A percentile compares a stretch with the other conserved stretches of the same genome.
phyloP scores from a whole-genome alignment of 2,113 vertebrate species.

The Spermophilus dauricus region DNA sequence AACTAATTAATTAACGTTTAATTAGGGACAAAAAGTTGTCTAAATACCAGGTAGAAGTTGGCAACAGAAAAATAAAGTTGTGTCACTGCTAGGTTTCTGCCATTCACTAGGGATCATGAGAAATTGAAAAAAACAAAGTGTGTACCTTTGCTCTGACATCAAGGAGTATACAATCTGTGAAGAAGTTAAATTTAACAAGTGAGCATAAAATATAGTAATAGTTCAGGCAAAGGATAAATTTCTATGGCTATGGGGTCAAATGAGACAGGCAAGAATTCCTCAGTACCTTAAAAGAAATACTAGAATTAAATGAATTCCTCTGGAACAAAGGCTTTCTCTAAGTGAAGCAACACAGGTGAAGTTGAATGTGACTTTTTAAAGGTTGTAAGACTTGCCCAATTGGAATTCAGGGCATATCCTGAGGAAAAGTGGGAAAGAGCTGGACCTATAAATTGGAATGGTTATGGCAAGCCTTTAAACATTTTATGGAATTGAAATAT shows the following conservation, averaged over 20 bases:
- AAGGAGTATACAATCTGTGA: background rate
- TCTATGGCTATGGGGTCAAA: background rate
- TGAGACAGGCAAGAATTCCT: background rate
- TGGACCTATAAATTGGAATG: background rate
- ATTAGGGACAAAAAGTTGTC: background rate
- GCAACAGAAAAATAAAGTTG: background rate
- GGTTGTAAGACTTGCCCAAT: background rate
- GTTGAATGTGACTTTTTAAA: slow-evolving; percentile 1
- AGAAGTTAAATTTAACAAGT: slow-evolving; percentile 25
- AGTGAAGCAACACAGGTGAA: background rate
- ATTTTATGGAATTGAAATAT: slow-evolving; percentile 39
- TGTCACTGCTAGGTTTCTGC: background rate
- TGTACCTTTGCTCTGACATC: background rate
- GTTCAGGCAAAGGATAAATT: background rate
- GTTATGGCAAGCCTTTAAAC: background rate
- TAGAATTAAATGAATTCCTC: background rate
- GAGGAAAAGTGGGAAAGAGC: background rate
- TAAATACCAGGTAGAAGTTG: slow-evolving; percentile 19
- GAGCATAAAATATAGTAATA: slow-evolving; percentile 12
- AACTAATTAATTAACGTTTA: background rate
- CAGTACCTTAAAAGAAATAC: background rate
- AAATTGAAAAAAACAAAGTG: background rate
- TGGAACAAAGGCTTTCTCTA: background rate
- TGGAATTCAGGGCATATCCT: background rate
- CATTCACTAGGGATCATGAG: background rate